These are phyloP conservation scores for Ardeotis arabs DNA, from an alignment of 2,113 vertebrate species.

Conservation along the genomic window DNA sequence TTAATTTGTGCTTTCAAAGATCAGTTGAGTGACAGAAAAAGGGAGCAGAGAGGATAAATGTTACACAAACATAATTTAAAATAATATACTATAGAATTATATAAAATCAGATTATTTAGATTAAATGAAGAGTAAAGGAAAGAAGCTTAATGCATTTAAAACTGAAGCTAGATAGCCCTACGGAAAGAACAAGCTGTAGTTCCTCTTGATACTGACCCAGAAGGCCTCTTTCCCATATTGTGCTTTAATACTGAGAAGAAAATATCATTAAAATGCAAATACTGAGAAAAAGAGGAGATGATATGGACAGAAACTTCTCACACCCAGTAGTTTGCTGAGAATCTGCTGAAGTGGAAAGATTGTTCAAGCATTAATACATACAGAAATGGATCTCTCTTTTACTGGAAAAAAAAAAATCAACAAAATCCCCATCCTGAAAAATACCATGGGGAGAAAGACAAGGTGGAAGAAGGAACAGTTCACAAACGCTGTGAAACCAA, in stretches of 20 bases:
- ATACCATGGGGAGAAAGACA: background rate
- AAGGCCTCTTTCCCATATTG: background rate
- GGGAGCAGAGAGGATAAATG: background rate
- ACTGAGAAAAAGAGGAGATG: background rate
- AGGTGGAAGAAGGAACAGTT: background rate
- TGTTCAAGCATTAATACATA: background rate
- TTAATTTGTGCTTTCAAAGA: background rate
- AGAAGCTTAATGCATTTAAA: background rate
- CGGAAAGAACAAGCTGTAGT: background rate
- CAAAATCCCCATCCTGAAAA: background rate
- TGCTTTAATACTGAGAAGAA: background rate
- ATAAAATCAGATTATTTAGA: background rate
- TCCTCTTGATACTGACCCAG: background rate
- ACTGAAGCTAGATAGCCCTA: background rate
- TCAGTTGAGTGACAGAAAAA: background rate
- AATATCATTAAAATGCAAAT: background rate
- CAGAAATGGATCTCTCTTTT: background rate
- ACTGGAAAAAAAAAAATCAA: background rate
- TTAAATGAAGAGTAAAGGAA: background rate
- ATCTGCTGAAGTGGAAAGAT: background rate
- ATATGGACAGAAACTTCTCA: background rate
- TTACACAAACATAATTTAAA: background rate
- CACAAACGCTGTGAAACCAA: conserved; percentile 39
- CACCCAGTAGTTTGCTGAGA: background rate
- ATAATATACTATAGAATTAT: background rate